Conservation (phyloP, 2,797 vertebrate genomes). For the Psittacula echo region DNA sequence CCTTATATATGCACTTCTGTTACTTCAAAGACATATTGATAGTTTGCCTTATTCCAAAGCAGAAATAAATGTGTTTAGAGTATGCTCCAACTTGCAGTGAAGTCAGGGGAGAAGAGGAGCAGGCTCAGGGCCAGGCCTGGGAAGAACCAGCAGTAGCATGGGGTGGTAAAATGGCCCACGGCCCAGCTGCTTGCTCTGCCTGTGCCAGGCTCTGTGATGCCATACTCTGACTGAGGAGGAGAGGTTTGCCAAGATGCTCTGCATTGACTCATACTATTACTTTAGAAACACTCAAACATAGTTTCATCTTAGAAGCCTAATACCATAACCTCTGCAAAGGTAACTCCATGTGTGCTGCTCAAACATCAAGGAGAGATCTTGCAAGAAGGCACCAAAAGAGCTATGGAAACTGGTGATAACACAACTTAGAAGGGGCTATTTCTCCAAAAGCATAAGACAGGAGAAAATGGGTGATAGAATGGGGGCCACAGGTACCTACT, state of each 20-base stretch:
- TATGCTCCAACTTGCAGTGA: background rate
- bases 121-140: background rate
- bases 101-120: background rate
- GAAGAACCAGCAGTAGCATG: background rate
- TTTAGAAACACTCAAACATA: background rate
- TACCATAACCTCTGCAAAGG: background rate
- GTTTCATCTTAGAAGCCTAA: background rate
- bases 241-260: background rate
- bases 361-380: background rate
- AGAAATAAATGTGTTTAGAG: background rate
- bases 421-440: background rate
- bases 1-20: rapidly evolving
- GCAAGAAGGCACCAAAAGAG: background rate
- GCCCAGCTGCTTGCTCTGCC: background rate
- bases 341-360: rapidly evolving
- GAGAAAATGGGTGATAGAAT: background rate
- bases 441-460: background rate
- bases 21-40: background rate
- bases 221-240: background rate
- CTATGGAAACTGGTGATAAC: background rate
- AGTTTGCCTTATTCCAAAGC: background rate
- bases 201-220: background rate
- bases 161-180: background rate
- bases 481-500: background rate
- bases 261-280: background rate